A percentile compares a stretch with the other conserved stretches of the same genome.
Conservation (phyloP, 2,113 vertebrate species). For the Salvator merianae region DNA sequence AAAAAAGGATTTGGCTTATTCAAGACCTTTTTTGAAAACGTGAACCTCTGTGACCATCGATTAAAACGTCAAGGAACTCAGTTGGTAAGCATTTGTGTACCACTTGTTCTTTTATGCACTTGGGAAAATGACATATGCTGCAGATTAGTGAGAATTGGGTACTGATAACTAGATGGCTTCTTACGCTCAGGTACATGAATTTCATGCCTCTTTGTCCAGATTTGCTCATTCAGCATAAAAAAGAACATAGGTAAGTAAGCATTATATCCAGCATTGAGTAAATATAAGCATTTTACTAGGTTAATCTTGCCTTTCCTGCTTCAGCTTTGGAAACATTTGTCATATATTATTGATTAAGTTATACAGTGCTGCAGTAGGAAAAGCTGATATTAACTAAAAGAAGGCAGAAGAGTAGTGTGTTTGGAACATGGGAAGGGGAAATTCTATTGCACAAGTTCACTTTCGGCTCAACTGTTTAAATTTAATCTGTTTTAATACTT, state of each 20-base stretch:
- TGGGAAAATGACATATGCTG: not conserved
- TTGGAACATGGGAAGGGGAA: not conserved
- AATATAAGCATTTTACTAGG: not conserved
- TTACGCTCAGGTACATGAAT: not conserved
- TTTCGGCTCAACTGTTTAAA: not conserved
- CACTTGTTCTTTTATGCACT: not conserved
- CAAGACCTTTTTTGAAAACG: conserved; percentile 99
- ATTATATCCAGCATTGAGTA: not conserved
- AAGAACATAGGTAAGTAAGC: not conserved
- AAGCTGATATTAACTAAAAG: no score
- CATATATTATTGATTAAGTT: not conserved
- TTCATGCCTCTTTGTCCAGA: not conserved
- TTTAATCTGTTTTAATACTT: not conserved
- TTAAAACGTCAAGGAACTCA: conserved; percentile 97
- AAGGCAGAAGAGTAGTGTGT: no score
- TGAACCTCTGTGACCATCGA: conserved; percentile 97
- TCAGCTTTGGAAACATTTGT: not conserved
- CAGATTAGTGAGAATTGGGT: not conserved
- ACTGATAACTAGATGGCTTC: not conserved
- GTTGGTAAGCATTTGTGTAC: conserved; percentile 80
- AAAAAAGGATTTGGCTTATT: conserved; percentile 95
- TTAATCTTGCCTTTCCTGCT: not conserved
- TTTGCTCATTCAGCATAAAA: not conserved
- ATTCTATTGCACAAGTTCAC: not conserved
- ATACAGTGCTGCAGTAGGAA: not conserved